Evolutionary conservation across 2,113 vertebrate species (phyloP).

Genomic region (Brachionichthys hirsutus): DNA sequence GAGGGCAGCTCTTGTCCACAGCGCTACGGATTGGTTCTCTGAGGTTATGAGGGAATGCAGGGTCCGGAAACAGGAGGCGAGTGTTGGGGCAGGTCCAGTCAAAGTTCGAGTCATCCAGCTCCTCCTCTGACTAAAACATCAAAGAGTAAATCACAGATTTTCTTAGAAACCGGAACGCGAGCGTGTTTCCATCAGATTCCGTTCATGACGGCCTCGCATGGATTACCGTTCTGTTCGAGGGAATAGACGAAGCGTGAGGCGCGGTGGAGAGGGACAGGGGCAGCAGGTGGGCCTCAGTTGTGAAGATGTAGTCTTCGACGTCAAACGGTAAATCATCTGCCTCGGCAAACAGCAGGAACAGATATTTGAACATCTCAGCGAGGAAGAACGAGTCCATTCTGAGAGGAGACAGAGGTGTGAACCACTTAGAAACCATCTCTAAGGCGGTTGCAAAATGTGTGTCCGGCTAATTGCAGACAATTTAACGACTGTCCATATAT

Average conservation of each 20-base stretch:
- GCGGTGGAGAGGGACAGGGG: constrained; percentile 93
- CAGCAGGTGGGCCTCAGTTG: constrained; percentile 97
- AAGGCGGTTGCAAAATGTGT: neutral
- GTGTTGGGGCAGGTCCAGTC: constrained; percentile 98
- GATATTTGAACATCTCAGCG: constrained; percentile 99
- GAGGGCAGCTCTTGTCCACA: constrained; percentile 95
- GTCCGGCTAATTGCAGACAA: neutral
- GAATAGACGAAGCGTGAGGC: constrained; percentile 70
- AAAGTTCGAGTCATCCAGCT: constrained; percentile 95
- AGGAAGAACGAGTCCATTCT: constrained; percentile 99
- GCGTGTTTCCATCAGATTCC: neutral
- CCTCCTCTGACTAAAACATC: constrained; percentile 65
- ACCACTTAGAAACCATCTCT: neutral
- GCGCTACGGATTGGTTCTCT: constrained; percentile 95
- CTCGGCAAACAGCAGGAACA: constrained; percentile 94
- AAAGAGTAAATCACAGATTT: neutral
- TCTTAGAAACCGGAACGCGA: neutral
- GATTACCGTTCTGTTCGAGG: constrained; percentile 65
- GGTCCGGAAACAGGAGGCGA: constrained; percentile 95
- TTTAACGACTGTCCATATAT: neutral
- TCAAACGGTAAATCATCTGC: constrained; percentile 91
- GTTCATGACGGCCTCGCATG: neutral
- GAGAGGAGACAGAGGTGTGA: neutral
- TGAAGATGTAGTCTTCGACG: constrained; percentile 97
- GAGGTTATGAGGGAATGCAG: constrained; percentile 90